Evolutionary conservation across 2,888 invertebrate species (phyloP).

Genomic region (Drosophila rubida): DNA sequence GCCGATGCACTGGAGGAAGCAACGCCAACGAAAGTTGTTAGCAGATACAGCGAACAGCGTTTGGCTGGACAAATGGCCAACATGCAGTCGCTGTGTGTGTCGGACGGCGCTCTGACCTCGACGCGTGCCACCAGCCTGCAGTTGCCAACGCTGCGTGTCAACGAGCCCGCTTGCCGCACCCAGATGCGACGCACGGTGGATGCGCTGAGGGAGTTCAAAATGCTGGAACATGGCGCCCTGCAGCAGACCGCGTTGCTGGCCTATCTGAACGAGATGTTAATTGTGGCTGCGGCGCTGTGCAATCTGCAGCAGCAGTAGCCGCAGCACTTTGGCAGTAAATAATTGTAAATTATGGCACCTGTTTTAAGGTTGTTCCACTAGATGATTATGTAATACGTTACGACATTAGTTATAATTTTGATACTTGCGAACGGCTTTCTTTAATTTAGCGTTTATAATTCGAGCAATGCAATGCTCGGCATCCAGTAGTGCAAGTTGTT

Average conservation of each 20-base stretch:
- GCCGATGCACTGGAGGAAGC: conserved; percentile 38
- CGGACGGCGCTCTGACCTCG: conserved; percentile 81
- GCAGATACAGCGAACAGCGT: conserved; percentile 73
- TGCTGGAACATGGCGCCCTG: conserved; percentile 81
- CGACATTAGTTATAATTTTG: conserved; percentile 12
- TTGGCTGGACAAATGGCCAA: conserved; percentile 74
- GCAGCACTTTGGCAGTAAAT: conserved; percentile 11
- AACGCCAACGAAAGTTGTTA: conserved; percentile 46
- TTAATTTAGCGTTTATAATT: conserved; percentile 2
- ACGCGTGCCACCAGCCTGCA: conserved; percentile 64
- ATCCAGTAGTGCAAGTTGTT: conserved; percentile 31
- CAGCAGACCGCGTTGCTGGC: conserved; percentile 79
- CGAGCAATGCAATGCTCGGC: conserved; percentile 27
- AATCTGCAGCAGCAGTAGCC: conserved; percentile 83
- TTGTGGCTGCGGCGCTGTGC: conserved; percentile 81
- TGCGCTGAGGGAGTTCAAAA: conserved; percentile 80
- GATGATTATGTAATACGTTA: conserved; percentile 16
- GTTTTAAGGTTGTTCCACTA: conserved; percentile 42
- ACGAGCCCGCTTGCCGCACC: conserved; percentile 80
- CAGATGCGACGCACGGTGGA: conserved; percentile 82
- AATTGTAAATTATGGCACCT: conserved; percentile 27
- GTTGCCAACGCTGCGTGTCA: conserved; percentile 81
- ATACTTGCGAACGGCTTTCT: neutral
- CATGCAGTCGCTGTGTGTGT: conserved; percentile 78
- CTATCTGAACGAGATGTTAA: conserved; percentile 83